Conservation (phyloP, 1,140 invertebrate genomes). For the Drosophila quadrilineata region DNA sequence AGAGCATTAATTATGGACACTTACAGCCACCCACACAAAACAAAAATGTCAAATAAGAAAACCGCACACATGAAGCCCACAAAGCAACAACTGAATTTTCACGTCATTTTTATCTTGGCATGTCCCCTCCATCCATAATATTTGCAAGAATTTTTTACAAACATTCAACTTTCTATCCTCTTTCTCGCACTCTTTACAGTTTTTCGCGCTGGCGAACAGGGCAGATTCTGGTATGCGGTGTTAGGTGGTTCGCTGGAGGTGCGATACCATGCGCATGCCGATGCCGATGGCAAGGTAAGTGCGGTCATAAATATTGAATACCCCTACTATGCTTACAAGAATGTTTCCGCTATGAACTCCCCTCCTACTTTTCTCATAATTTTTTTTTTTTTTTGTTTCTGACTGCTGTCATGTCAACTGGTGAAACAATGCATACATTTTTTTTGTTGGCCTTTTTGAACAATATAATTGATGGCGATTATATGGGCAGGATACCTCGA, state of each 20-base stretch:
- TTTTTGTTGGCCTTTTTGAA: too few species aligned
- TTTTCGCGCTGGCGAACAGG: conserved; percentile 89
- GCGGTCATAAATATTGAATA: conserved; percentile 27
- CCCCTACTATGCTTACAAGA: not conserved
- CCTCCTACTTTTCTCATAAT: too few species aligned
- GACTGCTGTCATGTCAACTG: conserved; percentile 27
- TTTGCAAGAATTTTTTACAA: not conserved
- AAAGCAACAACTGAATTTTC: not conserved
- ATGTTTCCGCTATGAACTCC: too few species aligned
- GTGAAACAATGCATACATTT: conserved; percentile 43
- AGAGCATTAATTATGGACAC: conserved; percentile 32
- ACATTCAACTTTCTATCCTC: conserved; percentile 51
- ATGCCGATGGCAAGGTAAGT: conserved; percentile 83
- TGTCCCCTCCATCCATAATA: not conserved
- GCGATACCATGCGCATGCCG: conserved; percentile 83
- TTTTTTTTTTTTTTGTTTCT: too few species aligned
- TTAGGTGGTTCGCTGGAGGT: conserved; percentile 88
- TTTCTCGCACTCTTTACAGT: conserved; percentile 82
- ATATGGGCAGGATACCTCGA: conserved; percentile 15
- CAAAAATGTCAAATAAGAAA: too few species aligned
- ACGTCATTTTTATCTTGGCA: not conserved
- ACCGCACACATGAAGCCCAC: too few species aligned
- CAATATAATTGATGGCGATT: conserved; percentile 70
- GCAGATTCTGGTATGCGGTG: conserved; percentile 90
- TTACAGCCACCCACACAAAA: not conserved